Conservation (phyloP, 92 coral and sea anemone species). For the Diadumene lineata region DNA sequence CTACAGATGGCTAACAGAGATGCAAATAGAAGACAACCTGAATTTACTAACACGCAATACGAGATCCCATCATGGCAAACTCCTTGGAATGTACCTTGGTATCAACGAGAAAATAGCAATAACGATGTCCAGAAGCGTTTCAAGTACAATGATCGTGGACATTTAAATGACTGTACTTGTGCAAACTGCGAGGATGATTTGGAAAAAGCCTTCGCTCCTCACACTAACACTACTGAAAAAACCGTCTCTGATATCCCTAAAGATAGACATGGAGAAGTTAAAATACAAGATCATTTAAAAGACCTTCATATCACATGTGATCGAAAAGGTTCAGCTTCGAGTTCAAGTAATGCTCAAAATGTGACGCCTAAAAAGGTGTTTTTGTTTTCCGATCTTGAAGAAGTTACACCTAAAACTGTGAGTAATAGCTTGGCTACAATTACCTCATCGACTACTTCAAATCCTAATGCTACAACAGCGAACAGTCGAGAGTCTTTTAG, state of each 20-base stretch:
- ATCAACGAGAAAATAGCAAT: conserved; percentile 52
- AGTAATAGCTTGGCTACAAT: background rate
- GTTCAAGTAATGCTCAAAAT: background rate
- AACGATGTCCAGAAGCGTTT: conserved; percentile 28
- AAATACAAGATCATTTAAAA: conserved; percentile 22
- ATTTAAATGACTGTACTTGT: conserved; percentile 71
- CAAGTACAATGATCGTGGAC: conserved; percentile 68
- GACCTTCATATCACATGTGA: conserved; percentile 4
- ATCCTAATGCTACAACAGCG: background rate
- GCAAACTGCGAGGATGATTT: conserved; percentile 74
- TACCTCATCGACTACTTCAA: conserved; percentile 27
- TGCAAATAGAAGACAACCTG: conserved; percentile 47
- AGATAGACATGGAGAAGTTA: conserved; percentile 33
- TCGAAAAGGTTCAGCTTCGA: conserved; percentile 25
- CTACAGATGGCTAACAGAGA: conserved; percentile 16
- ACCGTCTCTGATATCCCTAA: conserved; percentile 54
- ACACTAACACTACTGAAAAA: conserved; percentile 40
- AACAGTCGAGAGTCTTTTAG: background rate
- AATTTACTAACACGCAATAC: conserved; percentile 66
- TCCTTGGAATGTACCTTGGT: conserved; percentile 88
- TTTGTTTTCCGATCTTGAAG: conserved; percentile 78
- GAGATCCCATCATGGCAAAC: conserved; percentile 93
- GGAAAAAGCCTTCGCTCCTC: conserved; percentile 73
- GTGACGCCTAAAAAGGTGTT: conserved; percentile 47
- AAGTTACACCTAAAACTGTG: conserved; percentile 47